phyloP scores from a whole-genome alignment of 2,888 invertebrate species.

The Sphaerophoria rueppellii region DNA sequence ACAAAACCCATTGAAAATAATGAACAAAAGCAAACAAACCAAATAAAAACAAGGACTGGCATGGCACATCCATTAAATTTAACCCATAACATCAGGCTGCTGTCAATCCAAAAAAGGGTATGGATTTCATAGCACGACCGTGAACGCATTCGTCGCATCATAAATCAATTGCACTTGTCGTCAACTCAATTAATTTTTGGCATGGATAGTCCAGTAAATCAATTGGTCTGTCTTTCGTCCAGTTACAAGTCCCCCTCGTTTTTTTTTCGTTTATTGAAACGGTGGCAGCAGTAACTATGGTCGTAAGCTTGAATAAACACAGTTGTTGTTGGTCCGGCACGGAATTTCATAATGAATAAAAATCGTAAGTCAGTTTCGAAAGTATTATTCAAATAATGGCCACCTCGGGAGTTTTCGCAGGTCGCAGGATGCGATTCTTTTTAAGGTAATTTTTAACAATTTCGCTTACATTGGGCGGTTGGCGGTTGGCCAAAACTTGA shows the following conservation, averaged over 20 bases:
- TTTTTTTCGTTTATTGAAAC: conserved; percentile 29
- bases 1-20: too few species aligned
- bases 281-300: conserved; percentile 54
- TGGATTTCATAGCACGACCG: conserved; percentile 59
- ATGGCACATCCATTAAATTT: conserved; percentile 68
- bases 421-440: too few species aligned
- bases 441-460: too few species aligned
- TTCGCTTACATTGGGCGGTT: too few species aligned
- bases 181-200: conserved; percentile 83
- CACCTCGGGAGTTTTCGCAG: too few species aligned
- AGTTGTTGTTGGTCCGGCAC: conserved; percentile 22
- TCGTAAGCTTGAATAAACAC: conserved; percentile 69
- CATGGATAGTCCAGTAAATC: conserved; percentile 81
- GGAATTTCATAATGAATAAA: too few species aligned
- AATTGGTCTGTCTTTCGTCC: conserved; percentile 76
- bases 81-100: conserved; percentile 55
- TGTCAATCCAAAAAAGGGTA: conserved; percentile 70
- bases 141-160: conserved; percentile 74
- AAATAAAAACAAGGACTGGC: conserved; percentile 24
- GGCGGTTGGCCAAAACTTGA: too few species aligned
- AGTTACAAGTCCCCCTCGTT: conserved; percentile 8
- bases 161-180: conserved; percentile 83
- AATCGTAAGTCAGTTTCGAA: too few species aligned
- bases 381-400: too few species aligned
- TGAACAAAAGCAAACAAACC: too few species aligned